phyloP scores from a whole-genome alignment of 2,797 vertebrate genomes.

The Esox lucius region DNA sequence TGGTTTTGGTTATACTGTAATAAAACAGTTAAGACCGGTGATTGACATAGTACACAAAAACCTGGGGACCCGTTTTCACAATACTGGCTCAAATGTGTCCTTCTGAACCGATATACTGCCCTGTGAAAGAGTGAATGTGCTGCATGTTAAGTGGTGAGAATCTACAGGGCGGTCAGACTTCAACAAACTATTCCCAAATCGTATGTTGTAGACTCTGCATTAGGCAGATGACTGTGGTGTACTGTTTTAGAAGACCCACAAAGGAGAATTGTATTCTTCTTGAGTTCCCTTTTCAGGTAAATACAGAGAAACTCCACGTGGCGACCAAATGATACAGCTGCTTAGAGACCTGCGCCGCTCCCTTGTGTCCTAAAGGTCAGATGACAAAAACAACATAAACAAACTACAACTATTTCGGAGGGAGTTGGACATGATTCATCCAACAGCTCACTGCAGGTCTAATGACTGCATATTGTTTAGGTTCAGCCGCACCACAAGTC shows the following conservation, averaged over 20 bases:
- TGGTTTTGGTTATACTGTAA: constrained; percentile 4
- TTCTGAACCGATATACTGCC: not conserved
- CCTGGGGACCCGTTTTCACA: too few species aligned
- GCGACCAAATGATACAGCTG: constrained; percentile 20
- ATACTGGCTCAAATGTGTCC: too few species aligned
- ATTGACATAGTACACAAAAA: too few species aligned
- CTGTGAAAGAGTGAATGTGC: not conserved
- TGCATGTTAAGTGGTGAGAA: not conserved
- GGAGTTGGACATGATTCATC: not conserved
- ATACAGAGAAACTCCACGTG: constrained; percentile 13
- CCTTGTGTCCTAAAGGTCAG: constrained; percentile 2
- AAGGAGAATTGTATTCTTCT: not conserved
- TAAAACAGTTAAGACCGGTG: too few species aligned
- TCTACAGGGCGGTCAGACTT: not conserved
- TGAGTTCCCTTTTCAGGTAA: constrained; percentile 2
- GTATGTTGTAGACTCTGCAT: constrained; percentile 1
- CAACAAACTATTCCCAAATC: not conserved
- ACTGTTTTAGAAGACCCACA: constrained; percentile 7
- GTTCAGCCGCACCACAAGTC: constrained; percentile 22
- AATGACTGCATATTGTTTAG: constrained; percentile 11
- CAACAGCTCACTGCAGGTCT: constrained; percentile 2
- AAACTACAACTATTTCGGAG: constrained; percentile 2
- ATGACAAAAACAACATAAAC: not conserved
- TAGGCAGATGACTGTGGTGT: constrained; percentile 11
- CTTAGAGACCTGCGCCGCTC: not conserved